These are phyloP conservation scores for Euzophera pinguis DNA, from an alignment of 2,888 invertebrate species.

Conservation along the genomic window DNA sequence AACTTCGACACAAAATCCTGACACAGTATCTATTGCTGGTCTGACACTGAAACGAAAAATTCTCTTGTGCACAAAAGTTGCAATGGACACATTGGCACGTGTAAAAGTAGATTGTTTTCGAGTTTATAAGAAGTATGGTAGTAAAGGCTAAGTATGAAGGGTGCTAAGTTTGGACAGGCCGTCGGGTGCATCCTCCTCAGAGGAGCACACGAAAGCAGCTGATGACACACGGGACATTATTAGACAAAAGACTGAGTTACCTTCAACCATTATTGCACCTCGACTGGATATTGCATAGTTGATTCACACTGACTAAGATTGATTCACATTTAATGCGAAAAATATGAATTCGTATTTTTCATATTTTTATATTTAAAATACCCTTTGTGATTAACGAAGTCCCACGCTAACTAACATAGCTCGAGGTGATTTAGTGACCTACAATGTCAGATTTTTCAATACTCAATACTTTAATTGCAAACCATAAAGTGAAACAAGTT, in stretches of 20 bases:
- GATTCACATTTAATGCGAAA: neutral
- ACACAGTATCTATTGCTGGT: slow-evolving; percentile 18
- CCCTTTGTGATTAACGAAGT: too few relatives aligned
- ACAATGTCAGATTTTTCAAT: too few relatives aligned
- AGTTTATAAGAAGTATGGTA: slow-evolving; percentile 13
- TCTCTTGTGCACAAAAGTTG: neutral
- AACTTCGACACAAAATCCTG: neutral
- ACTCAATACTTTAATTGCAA: too few relatives aligned
- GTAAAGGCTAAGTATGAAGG: slow-evolving; percentile 50
- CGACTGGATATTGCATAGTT: neutral
- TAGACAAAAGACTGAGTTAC: slow-evolving; percentile 15
- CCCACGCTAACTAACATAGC: too few relatives aligned
- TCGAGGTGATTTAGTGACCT: too few relatives aligned
- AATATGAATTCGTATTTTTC: too few relatives aligned
- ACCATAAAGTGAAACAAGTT: too few relatives aligned
- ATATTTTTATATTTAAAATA: too few relatives aligned
- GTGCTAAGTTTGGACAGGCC: slow-evolving; percentile 52
- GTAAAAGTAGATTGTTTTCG: slow-evolving; percentile 2
- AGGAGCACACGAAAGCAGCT: slow-evolving; percentile 7
- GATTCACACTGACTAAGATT: neutral
- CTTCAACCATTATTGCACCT: slow-evolving; percentile 9
- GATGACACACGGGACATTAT: slow-evolving; percentile 11
- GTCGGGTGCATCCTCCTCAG: slow-evolving; percentile 10
- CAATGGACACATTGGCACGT: neutral
- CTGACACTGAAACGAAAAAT: neutral